These are phyloP conservation scores for Tursiops truncatus DNA, from an alignment of 2,113 vertebrate genomes.

Conservation along the genomic window DNA sequence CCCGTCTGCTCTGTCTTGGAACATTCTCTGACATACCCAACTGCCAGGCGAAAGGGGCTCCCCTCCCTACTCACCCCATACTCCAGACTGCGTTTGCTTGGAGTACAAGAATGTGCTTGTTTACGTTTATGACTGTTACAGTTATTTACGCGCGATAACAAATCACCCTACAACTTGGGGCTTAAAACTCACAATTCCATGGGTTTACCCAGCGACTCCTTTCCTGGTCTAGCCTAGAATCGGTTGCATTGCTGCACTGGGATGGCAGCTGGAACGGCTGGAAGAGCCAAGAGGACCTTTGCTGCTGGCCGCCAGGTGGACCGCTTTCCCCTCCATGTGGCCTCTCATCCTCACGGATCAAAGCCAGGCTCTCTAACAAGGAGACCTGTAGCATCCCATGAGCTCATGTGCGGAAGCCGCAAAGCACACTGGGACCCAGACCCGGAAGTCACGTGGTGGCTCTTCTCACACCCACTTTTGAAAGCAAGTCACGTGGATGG, in stretches of 20 bases:
- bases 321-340: accelerated
- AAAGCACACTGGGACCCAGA: neutral
- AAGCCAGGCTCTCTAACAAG: neutral
- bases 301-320: neutral
- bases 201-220: neutral
- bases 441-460: neutral
- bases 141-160: neutral
- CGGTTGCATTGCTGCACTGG: neutral
- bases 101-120: neutral
- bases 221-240: neutral
- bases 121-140: neutral
- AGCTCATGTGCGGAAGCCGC: neutral
- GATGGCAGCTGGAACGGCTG: neutral
- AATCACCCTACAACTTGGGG: neutral
- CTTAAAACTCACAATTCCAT: neutral
- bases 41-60: too few species aligned
- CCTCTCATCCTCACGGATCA: too few species aligned
- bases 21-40: neutral
- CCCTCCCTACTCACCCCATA: neutral
- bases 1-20: neutral
- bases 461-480: neutral
- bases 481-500: neutral
- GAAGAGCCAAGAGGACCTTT: neutral
- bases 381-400: accelerated
- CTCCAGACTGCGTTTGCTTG: too few species aligned